Base-by-base conservation (phyloP, 2,113 vertebrate species). In the Daubentonia madagascariensis region DNA sequence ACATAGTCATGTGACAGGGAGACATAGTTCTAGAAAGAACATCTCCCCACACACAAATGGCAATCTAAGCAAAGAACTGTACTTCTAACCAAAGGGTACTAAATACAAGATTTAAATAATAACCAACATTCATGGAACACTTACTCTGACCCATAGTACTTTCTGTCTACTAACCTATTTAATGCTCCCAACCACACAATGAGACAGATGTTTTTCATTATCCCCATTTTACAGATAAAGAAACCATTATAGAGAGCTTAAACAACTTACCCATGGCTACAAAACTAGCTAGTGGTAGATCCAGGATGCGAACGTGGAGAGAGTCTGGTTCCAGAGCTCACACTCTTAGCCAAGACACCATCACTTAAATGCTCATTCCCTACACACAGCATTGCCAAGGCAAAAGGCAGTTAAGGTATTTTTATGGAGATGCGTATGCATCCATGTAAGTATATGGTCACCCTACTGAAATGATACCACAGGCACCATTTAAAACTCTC, bases 1-100 rank as follows among this genome's bases (percentile, higher is more conserved):
- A 93, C 96, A 97, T 85, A 85, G 97, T 96, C 97, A 97, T 93
- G 91, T 98, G 98, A 98, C 97, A 96, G 94, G 97, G 98, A 95
- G 72, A 96, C 97, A n/a, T 63, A 92, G 95, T 98, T 98, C 97
- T 96, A 96, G 97, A 97, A 98, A 98, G 99, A 9, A 94, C 92
- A 98, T 48, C 95, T 97, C 92, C 79, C 97, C 95, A 94, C 91
- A 98, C 98, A 99, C 98, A 99, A 96, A 97, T 5, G 40, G 95
- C 83, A 97, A 98, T 96, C 76, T 79, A 96, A 97, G 97, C 89
- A 95, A 94, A 97, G 87, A 68, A 12, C 32, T 0, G 30, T 0
- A 8, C 80, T 95, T 97, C 70, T 83, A 45, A 92, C 23, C 63
- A 28, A 97, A 96, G 85, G 75, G 37, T 52, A 78, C 65, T 32